phyloP scores from a whole-genome alignment of 2,888 invertebrate genomes.

The Dynastes hyllus region DNA sequence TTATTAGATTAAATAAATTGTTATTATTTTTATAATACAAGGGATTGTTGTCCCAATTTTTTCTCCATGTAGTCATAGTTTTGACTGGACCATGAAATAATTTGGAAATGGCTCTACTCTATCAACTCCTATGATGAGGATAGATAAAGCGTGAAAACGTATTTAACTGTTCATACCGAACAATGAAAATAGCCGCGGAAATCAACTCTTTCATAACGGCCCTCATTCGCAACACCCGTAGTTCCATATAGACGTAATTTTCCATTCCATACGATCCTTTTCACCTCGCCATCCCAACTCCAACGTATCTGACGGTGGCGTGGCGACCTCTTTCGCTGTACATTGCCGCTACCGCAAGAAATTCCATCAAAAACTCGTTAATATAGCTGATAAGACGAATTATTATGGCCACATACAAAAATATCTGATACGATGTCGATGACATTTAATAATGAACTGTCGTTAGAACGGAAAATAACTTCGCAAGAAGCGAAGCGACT shows the following conservation, averaged over 20 bases:
- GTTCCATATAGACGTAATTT: neutral
- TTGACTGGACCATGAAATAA: too few species aligned
- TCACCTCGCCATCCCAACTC: neutral
- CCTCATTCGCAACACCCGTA: neutral
- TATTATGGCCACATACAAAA: slow-evolving; percentile 18
- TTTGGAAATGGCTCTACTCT: too few species aligned
- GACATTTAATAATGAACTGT: slow-evolving; percentile 21
- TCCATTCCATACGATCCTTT: neutral
- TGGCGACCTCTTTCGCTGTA: neutral
- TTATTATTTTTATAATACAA: too few species aligned
- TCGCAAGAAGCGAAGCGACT: slow-evolving; percentile 16
- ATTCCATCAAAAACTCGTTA: slow-evolving; percentile 25
- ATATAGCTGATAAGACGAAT: slow-evolving; percentile 21
- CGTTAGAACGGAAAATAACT: slow-evolving; percentile 23
- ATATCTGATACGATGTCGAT: slow-evolving; percentile 23
- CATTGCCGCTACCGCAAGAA: neutral
- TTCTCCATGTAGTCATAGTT: too few species aligned
- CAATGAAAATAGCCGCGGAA: neutral
- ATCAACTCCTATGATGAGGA: too few species aligned
- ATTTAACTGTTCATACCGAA: too few species aligned
- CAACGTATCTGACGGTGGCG: neutral
- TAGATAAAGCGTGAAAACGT: too few species aligned
- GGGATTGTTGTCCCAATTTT: too few species aligned
- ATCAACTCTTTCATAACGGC: neutral
- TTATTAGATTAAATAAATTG: too few species aligned